Evolutionary conservation across 2,113 vertebrate genomes (phyloP).

Genomic region (Boulengeromyrus knoepffleri): DNA sequence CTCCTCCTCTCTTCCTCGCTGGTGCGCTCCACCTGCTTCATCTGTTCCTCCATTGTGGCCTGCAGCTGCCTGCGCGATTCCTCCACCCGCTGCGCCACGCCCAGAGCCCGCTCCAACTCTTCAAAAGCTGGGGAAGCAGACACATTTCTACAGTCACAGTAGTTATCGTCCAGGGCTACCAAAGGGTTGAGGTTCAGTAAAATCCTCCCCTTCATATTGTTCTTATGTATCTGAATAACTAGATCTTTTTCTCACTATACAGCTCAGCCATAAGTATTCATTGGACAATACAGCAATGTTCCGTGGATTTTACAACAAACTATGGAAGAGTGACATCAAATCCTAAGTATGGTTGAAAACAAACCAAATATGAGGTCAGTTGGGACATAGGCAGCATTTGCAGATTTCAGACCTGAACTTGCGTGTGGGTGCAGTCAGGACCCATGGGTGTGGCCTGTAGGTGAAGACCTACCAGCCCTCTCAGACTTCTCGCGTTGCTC

Average conservation of each 20-base stretch:
- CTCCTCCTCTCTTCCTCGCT: conserved; percentile 78
- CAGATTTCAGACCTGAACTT: background rate
- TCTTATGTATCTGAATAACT: background rate
- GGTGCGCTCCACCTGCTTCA: conserved; percentile 72
- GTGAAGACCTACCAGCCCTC: conserved; percentile 72
- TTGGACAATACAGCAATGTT: background rate
- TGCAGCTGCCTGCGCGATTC: conserved; percentile 80
- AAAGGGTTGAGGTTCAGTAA: background rate
- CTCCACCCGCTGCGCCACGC: conserved; percentile 78
- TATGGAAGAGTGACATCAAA: background rate
- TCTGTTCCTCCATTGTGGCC: conserved; percentile 78
- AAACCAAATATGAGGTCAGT: background rate
- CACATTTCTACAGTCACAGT: background rate
- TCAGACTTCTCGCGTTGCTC: conserved; percentile 93
- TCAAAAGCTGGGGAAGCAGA: conserved; percentile 74
- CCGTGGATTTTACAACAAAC: background rate
- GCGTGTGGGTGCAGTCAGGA: background rate
- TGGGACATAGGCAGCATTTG: background rate
- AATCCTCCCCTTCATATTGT: background rate
- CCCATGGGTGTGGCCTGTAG: background rate
- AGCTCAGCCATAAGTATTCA: background rate
- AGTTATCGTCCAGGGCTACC: background rate
- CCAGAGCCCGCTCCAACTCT: conserved; percentile 82
- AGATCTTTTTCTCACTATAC: background rate
- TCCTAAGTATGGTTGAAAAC: background rate